Evolutionary conservation across 2,888 invertebrate genomes (phyloP).

Genomic region (Drosophila anomelani): DNA sequence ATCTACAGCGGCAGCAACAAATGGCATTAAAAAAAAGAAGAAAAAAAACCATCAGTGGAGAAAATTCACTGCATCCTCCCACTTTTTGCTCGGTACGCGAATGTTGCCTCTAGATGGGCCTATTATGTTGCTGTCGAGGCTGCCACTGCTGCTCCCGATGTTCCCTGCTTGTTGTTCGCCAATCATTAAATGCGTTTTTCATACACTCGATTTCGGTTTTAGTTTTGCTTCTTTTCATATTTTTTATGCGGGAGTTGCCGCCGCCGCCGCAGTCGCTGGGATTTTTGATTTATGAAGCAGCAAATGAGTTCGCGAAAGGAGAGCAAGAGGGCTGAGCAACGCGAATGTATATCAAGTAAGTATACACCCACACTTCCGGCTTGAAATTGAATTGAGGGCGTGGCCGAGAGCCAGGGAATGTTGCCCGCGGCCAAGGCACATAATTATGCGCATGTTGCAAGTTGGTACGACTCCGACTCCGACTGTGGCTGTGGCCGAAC

Average conservation of each 20-base stretch:
- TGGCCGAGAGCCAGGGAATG: constrained; percentile 50
- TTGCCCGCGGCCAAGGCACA: constrained; percentile 43
- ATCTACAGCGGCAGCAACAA: constrained; percentile 45
- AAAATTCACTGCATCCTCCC: constrained; percentile 83
- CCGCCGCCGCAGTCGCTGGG: constrained; percentile 53
- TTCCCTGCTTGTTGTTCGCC: constrained; percentile 67
- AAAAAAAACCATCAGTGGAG: constrained; percentile 52
- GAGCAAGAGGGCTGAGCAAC: constrained; percentile 9
- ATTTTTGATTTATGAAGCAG: constrained; percentile 76
- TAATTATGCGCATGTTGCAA: constrained; percentile 68
- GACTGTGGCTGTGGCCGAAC: constrained; percentile 64
- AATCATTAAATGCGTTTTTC: constrained; percentile 80
- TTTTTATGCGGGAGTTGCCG: constrained; percentile 78
- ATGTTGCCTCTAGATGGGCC: constrained; percentile 52
- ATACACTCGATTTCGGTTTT: constrained; percentile 49
- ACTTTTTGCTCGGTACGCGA: constrained; percentile 77
- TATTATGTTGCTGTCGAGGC: constrained; percentile 55
- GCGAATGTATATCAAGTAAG: constrained; percentile 65
- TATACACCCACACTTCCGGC: constrained; percentile 84
- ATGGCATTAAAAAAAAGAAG: constrained; percentile 42
- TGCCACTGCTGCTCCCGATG: constrained; percentile 51
- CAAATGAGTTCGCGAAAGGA: constrained; percentile 70
- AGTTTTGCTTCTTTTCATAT: constrained; percentile 30
- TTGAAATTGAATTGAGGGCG: constrained; percentile 77
- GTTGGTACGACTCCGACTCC: constrained; percentile 9